These are phyloP conservation scores for Manis pentadactyla DNA, from an alignment of 2,797 vertebrate species.

Conservation along the genomic window DNA sequence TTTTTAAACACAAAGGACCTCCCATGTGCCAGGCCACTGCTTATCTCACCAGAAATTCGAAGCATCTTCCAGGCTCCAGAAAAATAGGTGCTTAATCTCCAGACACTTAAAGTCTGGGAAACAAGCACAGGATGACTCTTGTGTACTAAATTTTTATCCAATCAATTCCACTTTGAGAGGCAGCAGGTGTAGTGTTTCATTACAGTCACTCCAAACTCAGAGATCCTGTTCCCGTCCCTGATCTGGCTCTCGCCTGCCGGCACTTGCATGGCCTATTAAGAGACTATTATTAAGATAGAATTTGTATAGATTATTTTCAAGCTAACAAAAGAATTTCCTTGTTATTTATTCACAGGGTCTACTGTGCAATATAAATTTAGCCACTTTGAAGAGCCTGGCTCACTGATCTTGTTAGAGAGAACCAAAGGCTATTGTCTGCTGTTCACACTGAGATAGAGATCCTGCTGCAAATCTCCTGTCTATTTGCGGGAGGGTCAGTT, in stretches of 20 bases:
- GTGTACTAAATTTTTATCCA: slow-evolving; percentile 70
- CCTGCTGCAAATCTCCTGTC: slow-evolving; percentile 52
- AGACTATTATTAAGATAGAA: slow-evolving; percentile 79
- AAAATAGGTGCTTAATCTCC: slow-evolving; percentile 74
- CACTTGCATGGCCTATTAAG: slow-evolving; percentile 68
- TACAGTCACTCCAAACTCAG: slow-evolving; percentile 54
- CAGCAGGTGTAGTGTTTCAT: slow-evolving; percentile 78
- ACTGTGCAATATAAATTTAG: slow-evolving; percentile 76
- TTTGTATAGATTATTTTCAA: slow-evolving; percentile 83
- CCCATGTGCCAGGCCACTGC: neutral
- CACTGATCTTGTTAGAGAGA: slow-evolving; percentile 62
- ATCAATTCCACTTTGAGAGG: slow-evolving; percentile 82
- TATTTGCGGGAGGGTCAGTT: slow-evolving; percentile 60
- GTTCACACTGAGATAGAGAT: neutral
- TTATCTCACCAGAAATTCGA: slow-evolving; percentile 77
- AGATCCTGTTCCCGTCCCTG: slow-evolving; percentile 24
- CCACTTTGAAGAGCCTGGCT: slow-evolving; percentile 67
- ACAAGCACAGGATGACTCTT: slow-evolving; percentile 73
- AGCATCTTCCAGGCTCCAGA: slow-evolving; percentile 61
- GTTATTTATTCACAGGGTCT: slow-evolving; percentile 79
- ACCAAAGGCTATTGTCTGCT: slow-evolving; percentile 70
- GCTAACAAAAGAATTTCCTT: slow-evolving; percentile 71
- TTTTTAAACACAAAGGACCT: neutral
- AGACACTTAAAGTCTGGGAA: slow-evolving; percentile 69
- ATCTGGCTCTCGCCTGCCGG: slow-evolving; percentile 65